Conservation (phyloP, 2,797 vertebrate species). For the Rhadinocentrus ornatus region DNA sequence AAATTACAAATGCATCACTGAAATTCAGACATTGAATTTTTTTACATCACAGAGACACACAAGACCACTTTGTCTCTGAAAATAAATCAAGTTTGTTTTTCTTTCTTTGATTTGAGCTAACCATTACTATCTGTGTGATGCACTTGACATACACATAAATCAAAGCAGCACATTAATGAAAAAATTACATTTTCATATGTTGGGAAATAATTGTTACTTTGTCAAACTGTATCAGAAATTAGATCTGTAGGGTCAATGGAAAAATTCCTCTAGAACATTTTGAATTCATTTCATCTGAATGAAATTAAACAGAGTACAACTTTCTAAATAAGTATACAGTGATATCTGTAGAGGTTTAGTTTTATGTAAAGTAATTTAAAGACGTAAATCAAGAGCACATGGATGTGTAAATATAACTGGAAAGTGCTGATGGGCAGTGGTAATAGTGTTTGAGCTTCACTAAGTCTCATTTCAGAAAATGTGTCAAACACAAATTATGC, state of each 20-base stretch:
- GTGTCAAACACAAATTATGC: not conserved
- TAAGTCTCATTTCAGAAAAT: not conserved
- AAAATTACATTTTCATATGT: not conserved
- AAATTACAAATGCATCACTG: no score
- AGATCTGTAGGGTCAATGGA: not conserved
- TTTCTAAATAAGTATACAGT: not conserved
- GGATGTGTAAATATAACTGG: not conserved
- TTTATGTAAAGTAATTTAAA: not conserved
- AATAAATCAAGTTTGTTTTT: slow-evolving; percentile 8
- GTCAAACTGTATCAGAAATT: not conserved
- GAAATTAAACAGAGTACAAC: not conserved
- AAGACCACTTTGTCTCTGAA: not conserved
- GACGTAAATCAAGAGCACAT: not conserved
- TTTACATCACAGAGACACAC: not conserved
- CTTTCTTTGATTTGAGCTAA: not conserved
- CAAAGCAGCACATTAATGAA: not conserved
- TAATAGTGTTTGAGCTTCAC: not conserved
- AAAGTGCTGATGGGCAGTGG: not conserved
- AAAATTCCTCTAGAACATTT: not conserved
- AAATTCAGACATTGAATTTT: no score
- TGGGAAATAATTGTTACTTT: slow-evolving; percentile 1
- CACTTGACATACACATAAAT: slow-evolving; percentile 5
- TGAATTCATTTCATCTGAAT: not conserved
- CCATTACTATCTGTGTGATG: not conserved
- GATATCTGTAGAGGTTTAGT: not conserved